phyloP scores from a whole-genome alignment of 2,113 vertebrate genomes.

The Uropsilus gracilis region DNA sequence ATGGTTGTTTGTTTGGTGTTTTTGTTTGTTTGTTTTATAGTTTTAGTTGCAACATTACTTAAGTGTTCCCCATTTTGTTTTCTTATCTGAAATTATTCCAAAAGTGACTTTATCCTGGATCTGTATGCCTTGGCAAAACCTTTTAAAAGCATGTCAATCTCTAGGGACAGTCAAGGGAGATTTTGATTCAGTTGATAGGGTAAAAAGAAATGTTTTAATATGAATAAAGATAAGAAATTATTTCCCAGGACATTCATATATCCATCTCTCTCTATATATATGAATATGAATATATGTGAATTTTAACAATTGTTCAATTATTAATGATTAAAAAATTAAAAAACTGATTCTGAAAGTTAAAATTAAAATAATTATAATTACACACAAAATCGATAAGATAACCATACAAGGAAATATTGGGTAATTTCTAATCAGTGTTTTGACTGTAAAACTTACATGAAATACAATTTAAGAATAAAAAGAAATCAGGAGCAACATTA shows the following conservation, averaged over 20 bases:
- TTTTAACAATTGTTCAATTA: too few relatives aligned
- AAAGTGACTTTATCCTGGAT: too few relatives aligned
- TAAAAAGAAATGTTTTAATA: not conserved
- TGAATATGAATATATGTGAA: too few relatives aligned
- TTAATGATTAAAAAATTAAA: not conserved
- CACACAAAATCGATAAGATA: not conserved
- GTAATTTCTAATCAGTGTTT: not conserved
- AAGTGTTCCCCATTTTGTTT: too few relatives aligned
- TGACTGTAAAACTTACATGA: not conserved
- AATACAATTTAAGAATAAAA: not conserved
- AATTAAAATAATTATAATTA: not conserved
- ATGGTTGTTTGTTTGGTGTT: too few relatives aligned
- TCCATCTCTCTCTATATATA: too few relatives aligned
- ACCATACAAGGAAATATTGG: not conserved
- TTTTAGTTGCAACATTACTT: too few relatives aligned
- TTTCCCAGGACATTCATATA: too few relatives aligned
- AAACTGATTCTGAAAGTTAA: not conserved
- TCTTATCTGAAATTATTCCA: too few relatives aligned
- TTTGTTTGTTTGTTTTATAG: too few relatives aligned
- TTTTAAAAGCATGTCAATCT: not conserved
- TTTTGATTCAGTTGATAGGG: not conserved
- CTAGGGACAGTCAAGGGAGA: not conserved
- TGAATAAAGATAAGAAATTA: not conserved
- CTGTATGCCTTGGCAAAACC: too few relatives aligned
- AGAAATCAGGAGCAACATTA: not conserved